Evolutionary conservation across 2,888 invertebrate genomes (phyloP).

Genomic region (Drosophila diplacantha): DNA sequence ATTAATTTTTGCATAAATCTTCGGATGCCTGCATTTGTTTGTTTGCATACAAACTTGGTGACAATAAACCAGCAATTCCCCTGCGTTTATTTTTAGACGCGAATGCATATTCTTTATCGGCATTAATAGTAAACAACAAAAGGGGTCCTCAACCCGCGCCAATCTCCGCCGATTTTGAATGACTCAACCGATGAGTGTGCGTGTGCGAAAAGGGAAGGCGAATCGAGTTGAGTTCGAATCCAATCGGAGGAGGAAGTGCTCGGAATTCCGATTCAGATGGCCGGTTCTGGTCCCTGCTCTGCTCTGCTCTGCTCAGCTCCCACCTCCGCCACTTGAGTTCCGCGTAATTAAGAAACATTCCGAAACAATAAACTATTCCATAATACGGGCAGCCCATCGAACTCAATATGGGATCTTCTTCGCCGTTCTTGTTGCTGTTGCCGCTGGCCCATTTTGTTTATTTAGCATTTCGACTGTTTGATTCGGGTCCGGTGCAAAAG

Average conservation of each 20-base stretch:
- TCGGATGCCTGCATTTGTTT: conserved; percentile 37
- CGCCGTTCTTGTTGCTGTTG: background rate
- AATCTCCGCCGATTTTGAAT: conserved; percentile 6
- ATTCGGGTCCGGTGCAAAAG: conserved; percentile 51
- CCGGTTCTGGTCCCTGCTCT: conserved; percentile 23
- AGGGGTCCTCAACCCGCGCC: conserved; percentile 36
- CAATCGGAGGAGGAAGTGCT: conserved; percentile 53
- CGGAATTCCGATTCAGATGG: conserved; percentile 56
- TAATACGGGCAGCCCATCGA: conserved; percentile 52
- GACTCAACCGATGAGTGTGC: conserved; percentile 43
- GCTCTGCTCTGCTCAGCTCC: conserved; percentile 3
- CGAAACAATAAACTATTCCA: conserved; percentile 63
- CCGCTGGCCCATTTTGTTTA: conserved; percentile 44
- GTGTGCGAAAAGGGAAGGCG: conserved; percentile 28
- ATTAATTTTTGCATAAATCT: conserved; percentile 64
- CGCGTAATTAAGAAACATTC: conserved; percentile 70
- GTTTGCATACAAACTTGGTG: conserved; percentile 34
- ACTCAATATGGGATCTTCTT: conserved; percentile 54
- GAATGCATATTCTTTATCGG: conserved; percentile 58
- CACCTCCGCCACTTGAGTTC: conserved; percentile 64
- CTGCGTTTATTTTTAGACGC: conserved; percentile 30
- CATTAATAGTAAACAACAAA: conserved; percentile 39
- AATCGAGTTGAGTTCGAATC: conserved; percentile 31
- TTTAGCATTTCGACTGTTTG: conserved; percentile 46
- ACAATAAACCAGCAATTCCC: conserved; percentile 26